Base-by-base conservation (phyloP, 2,113 vertebrate species). In the Irena cyanogastra region DNA sequence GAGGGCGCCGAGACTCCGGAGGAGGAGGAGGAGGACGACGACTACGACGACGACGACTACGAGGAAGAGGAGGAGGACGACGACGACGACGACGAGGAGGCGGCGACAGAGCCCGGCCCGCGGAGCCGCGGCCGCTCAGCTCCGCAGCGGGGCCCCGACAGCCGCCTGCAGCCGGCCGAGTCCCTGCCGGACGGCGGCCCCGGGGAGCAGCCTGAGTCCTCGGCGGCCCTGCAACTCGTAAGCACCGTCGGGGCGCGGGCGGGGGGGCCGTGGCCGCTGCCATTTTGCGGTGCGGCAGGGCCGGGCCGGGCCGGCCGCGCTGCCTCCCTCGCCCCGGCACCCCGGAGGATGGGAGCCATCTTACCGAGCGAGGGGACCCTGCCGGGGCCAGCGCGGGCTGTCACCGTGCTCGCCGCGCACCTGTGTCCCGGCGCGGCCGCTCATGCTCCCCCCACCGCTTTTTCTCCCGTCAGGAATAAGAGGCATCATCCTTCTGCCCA, bases 161-260 rank as follows among this genome's bases (percentile, higher is more conserved):
- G 83, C 82, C 54, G 37, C 71, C 72, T 83, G 77, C 90, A 90
- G 82, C 90, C 66, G 61, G 77, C n/a, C 20, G 77, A 92, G n/a
- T 69, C 61, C 44, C 27, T 64, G 54, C 60, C 24, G 60, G 90
- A 83, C 89, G 81, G 86, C 49, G 49, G 60, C 65, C 49, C 54
- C 23, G 93, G 77, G 35, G 97, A 96, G 92, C 96, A 96, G 92
- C 95, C 96, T 54, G 98, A 96, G 87, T 90, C 94, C 59, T 96
- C 97, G 80, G 88, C 98, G 69, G 97, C 97, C 96, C 96, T 98
- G 86, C 97, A 97, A 97, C 96, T 97, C 96, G 98, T 98, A 98
- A 98, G 98, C 97, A 97, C 96, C 91, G 56, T n/a, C 66, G n/a
- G 81, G 81, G 59, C 11, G 53, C 28, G 79, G 63, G 49, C 11